Percentiles rank a stretch among this genome's conserved stretches.
Conservation (phyloP, 1,140 invertebrate genomes). For the Calephelis virginiensis region DNA sequence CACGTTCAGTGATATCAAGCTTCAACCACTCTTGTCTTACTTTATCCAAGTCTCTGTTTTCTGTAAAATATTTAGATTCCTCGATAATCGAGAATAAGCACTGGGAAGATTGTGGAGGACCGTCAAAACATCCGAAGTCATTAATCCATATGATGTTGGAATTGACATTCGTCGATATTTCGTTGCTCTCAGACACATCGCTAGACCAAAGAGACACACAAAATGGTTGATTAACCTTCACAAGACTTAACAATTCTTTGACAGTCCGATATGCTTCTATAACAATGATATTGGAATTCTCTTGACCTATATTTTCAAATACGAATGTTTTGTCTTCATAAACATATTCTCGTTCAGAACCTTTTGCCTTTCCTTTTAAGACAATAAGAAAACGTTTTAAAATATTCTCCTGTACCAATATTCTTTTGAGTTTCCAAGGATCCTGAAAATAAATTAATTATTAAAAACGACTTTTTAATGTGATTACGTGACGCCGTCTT, state of each 20-base stretch:
- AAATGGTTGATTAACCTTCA: slow-evolving; percentile 22
- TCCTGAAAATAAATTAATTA: slow-evolving; percentile 31
- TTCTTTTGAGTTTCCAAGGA: slow-evolving; percentile 38
- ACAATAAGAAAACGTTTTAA: slow-evolving; percentile 34
- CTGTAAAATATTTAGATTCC: too few relatives aligned
- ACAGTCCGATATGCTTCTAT: slow-evolving; percentile 47
- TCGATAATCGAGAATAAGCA: slow-evolving; percentile 20
- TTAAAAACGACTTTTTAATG: background rate
- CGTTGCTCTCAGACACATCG: slow-evolving; percentile 37
- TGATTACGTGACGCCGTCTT: background rate
- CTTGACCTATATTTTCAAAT: slow-evolving; percentile 30
- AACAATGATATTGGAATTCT: slow-evolving; percentile 17
- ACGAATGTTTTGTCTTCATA: slow-evolving; percentile 38
- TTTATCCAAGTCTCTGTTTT: background rate
- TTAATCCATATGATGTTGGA: slow-evolving; percentile 44
- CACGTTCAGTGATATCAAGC: background rate
- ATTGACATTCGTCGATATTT: slow-evolving; percentile 29
- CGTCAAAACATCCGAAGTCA: slow-evolving; percentile 33
- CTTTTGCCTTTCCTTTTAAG: slow-evolving; percentile 33
- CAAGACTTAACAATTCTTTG: slow-evolving; percentile 40
- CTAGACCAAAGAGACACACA: slow-evolving; percentile 40
- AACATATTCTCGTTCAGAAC: slow-evolving; percentile 1
- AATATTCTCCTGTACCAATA: slow-evolving; percentile 43
- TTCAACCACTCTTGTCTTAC: background rate
- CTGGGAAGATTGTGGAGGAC: slow-evolving; percentile 26